Base-by-base conservation (phyloP, 2,888 invertebrate species). In the Pseudanteris insignis region DNA sequence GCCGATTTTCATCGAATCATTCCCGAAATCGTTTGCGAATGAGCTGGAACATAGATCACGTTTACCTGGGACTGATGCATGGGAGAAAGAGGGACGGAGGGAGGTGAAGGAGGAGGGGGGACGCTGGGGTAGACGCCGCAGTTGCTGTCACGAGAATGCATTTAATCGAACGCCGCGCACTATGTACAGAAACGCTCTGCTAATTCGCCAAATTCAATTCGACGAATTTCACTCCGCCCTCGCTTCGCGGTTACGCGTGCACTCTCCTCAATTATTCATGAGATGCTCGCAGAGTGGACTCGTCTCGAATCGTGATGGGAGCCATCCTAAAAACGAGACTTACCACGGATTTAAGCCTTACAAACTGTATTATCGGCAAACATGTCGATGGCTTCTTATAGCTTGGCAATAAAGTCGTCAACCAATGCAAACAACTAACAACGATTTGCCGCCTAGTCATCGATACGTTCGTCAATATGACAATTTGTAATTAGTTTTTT, bases 221-320 rank as follows among this genome's bases (percentile, higher is more conserved):
- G 36, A 48, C 63, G 58, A 63, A 63, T 63, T 58, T 63, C 63
- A 53, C 63, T 55, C 18, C 43, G 44, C 55, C 55, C 34, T 57
- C 51, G 51, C 57, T 32, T 58, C 63, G 57, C 48, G 58, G 58
- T 48, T 63, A 63, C 63, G 57, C 57, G 46, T 50, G 41, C 60
- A 64, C 59, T 15, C 63, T 63, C 44, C 63, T 67, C 65, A 67
- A 67, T 67, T 67, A 67, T 67, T 66, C 67, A 67, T 66, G 67
- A 64, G 63, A 41, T 51, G 33, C 29, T 57, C 48, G 46, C 14
- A 10, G 37, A 46, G 41, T 57, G 53, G 58, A 58, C 53, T 63
- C 38, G 63, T 34, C 57, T 62, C 55, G 55, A 55, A 62, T 55
- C 24, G 36, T 29, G 55, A 55, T 62, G 37, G 44, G 36, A 25